Conservation (phyloP, 2,797 vertebrate species). For the Halcyon smyrnensis region DNA sequence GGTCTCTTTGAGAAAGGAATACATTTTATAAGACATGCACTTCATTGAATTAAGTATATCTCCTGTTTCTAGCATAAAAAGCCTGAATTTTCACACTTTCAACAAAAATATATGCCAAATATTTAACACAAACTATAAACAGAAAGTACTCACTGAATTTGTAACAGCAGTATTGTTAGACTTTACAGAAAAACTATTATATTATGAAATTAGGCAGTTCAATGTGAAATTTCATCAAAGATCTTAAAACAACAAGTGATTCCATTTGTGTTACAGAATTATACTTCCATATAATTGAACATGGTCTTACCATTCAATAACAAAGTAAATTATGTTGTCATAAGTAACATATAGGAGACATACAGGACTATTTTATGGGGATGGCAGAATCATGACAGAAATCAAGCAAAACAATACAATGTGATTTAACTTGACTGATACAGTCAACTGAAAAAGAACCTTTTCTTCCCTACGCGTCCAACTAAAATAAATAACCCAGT, state of each 20-base stretch:
- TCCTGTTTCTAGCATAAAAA: not conserved
- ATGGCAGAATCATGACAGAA: slow-evolving; percentile 15
- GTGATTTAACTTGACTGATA: not conserved
- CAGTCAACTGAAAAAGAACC: not conserved
- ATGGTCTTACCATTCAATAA: not conserved
- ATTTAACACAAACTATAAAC: not conserved
- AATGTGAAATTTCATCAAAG: not conserved
- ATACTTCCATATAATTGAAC: not conserved
- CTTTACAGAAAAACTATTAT: not conserved
- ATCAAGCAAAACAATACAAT: not conserved
- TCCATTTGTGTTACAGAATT: not conserved
- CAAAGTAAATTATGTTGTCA: not conserved
- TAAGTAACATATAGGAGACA: not conserved
- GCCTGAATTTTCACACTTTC: not conserved
- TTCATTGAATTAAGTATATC: not conserved
- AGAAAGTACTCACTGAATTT: not conserved
- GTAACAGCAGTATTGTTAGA: not conserved
- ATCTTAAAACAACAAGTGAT: not conserved
- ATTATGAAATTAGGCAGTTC: not conserved
- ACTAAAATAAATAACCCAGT: slow-evolving; percentile 36
- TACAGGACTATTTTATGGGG: not conserved
- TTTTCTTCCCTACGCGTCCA: not conserved
- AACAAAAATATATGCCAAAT: not conserved
- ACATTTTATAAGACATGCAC: not conserved
- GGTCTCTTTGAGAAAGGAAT: not conserved